These are phyloP conservation scores for Atrina japonica DNA, from an alignment of 2,888 invertebrate species.

Conservation along the genomic window DNA sequence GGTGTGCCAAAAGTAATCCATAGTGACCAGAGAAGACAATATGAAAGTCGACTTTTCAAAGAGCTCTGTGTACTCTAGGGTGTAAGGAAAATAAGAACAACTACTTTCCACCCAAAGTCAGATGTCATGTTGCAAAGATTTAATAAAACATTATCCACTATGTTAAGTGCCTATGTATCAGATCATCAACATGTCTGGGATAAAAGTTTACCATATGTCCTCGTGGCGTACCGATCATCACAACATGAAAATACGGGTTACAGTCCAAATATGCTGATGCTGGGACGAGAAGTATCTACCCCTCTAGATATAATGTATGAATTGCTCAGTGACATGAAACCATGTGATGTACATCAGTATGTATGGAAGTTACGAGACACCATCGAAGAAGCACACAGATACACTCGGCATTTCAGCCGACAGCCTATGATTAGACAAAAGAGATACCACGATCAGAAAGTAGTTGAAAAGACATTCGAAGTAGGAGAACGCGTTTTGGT, in stretches of 20 bases:
- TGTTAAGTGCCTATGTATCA: slow-evolving; percentile 12
- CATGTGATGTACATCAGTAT: not conserved
- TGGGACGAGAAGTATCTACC: slow-evolving; percentile 5
- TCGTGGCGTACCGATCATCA: slow-evolving; percentile 5
- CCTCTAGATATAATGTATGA: slow-evolving; percentile 8
- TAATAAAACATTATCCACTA: slow-evolving; percentile 3
- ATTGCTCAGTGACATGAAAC: not conserved
- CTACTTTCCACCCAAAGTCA: slow-evolving; percentile 4
- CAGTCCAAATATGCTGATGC: not conserved
- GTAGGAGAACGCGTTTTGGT: slow-evolving; percentile 6
- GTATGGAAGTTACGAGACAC: slow-evolving; percentile 13
- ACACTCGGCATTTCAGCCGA: not conserved
- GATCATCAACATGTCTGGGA: slow-evolving; percentile 10
- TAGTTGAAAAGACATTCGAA: not conserved
- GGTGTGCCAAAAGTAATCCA: slow-evolving; percentile 9
- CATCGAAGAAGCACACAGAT: slow-evolving; percentile 17
- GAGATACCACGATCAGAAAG: slow-evolving; percentile 7
- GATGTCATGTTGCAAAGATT: not conserved
- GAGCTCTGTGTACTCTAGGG: slow-evolving; percentile 5
- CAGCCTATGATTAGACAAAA: not conserved
- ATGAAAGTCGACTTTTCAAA: not conserved
- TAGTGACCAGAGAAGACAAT: not conserved
- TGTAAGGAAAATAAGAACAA: not conserved
- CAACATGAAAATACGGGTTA: slow-evolving; percentile 6
- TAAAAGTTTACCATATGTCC: slow-evolving; percentile 6